Evolutionary conservation across 1,140 invertebrate genomes (phyloP), one percentile per base, ranked within the genome.

Genomic region (Psix sp.): DNA sequence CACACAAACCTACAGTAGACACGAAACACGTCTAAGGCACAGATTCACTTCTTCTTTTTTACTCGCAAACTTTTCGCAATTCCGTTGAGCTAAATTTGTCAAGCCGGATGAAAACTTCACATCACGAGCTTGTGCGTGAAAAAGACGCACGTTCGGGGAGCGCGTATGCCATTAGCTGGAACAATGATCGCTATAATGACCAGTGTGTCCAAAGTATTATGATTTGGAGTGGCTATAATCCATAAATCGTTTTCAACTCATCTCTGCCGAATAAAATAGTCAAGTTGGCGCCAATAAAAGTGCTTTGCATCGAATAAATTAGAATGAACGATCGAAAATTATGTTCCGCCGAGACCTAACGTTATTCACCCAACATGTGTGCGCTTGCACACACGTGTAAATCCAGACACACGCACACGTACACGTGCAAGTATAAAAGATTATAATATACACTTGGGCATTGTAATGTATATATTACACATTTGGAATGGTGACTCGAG

Each of bases 231-330:
- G 35, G 11, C 40, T 48, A 49, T 74, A 60, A 62, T 66, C 33
- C 54, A 62, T 74, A 60, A 60, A 62, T 66, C 56, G 62, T 42
- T 9, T 43, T 13, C 26, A 26, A 52, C 31, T 38, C n/a, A 6
- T 13, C 43, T 16, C 40, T 18, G 14, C 20, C 45, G 31, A 67
- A 67, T 62, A 66, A 73, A 65, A 73, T 66, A 59, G 70, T 60
- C 45, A 73, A 67, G 56, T 74, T 67, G 71, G 62, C 49, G 62
- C 62, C 71, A 74, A 74, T 74, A 67, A 74, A 67, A 67, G 49
- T 62, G 62, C 56, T 67, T 67, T 35, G 62, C 56, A 45, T 62
- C 62, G 62, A 67, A 67, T 74, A 67, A 74, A 74, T 74, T 62
- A 56, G 70, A 62, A 66, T 38, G 24, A 54, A 49, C 38, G 68